These are phyloP conservation scores for Spodoptera litura DNA, from an alignment of 1,140 invertebrate genomes.

Conservation along the genomic window DNA sequence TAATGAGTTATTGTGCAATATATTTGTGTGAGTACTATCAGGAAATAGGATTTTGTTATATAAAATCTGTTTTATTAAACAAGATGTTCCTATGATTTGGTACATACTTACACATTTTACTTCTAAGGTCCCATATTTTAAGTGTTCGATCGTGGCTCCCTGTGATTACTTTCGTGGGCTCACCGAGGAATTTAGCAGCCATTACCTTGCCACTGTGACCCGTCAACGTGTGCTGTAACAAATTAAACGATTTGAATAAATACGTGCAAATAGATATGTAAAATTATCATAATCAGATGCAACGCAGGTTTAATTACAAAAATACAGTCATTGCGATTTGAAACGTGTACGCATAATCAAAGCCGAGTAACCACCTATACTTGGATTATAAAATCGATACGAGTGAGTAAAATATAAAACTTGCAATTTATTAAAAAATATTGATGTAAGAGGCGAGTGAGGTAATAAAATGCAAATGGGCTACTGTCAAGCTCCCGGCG, in stretches of 20 bases:
- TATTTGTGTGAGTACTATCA: slow-evolving; percentile 16
- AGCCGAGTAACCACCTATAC: background rate
- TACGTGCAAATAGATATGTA: background rate
- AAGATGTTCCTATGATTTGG: slow-evolving; percentile 10
- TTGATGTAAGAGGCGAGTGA: slow-evolving; percentile 5
- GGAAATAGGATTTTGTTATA: slow-evolving; percentile 26
- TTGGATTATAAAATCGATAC: background rate
- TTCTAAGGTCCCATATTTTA: slow-evolving; percentile 98
- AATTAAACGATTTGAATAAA: slow-evolving; percentile 12
- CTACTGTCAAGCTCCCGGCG: slow-evolving; percentile 56
- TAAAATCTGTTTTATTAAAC: slow-evolving; percentile 28
- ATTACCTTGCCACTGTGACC: slow-evolving; percentile 98
- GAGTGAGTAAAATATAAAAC: background rate
- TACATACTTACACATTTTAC: slow-evolving; percentile 94
- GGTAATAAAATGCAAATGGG: slow-evolving; percentile 59
- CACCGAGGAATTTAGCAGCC: slow-evolving; percentile 96
- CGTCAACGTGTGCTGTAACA: slow-evolving; percentile 96
- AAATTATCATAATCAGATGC: background rate
- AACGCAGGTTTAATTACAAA: too few species aligned
- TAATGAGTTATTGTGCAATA: slow-evolving; percentile 37
- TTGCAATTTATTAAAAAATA: slow-evolving; percentile 30
- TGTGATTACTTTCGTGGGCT: slow-evolving; percentile 95
- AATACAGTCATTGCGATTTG: slow-evolving; percentile 17
- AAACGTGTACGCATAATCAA: slow-evolving; percentile 23
- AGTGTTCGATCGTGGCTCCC: slow-evolving; percentile 98